These are phyloP conservation scores for Heteromyza rotundicornis DNA, from an alignment of 2,888 invertebrate genomes.

Conservation along the genomic window DNA sequence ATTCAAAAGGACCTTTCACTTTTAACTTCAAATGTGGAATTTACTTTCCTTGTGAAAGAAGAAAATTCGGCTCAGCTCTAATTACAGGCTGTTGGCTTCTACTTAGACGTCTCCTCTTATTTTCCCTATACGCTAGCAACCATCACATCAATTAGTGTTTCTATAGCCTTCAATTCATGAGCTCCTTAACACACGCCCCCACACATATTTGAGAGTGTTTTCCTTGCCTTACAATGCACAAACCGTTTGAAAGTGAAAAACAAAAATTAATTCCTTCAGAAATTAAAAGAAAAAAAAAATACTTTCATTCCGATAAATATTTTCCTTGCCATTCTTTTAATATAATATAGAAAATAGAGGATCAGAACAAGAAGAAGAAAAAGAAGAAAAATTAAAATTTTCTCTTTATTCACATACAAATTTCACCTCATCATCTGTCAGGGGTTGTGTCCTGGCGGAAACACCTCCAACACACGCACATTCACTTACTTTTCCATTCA, in stretches of 20 bases:
- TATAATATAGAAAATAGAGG: no score
- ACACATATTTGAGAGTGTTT: no score
- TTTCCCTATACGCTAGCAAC: not conserved
- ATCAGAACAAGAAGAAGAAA: no score
- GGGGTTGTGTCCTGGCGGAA: not conserved
- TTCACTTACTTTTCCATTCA: not conserved
- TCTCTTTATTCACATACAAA: no score
- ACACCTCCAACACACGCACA: constrained; percentile 1
- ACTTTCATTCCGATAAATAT: not conserved
- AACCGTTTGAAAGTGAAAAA: no score
- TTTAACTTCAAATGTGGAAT: no score
- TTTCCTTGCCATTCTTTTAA: no score
- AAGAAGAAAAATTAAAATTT: no score
- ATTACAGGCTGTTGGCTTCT: constrained; percentile 1
- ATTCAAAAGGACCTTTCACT: no score
- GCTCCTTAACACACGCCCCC: not conserved
- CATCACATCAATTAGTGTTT: not conserved
- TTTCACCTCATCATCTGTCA: not conserved
- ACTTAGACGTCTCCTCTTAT: not conserved
- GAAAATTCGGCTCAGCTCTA: not conserved
- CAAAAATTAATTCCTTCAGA: not conserved
- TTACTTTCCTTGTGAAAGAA: not conserved
- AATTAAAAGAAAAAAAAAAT: not conserved
- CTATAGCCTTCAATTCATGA: not conserved
- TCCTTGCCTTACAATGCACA: no score